Conservation (phyloP, 1,140 invertebrate genomes). For the Drosophila aff. region DNA sequence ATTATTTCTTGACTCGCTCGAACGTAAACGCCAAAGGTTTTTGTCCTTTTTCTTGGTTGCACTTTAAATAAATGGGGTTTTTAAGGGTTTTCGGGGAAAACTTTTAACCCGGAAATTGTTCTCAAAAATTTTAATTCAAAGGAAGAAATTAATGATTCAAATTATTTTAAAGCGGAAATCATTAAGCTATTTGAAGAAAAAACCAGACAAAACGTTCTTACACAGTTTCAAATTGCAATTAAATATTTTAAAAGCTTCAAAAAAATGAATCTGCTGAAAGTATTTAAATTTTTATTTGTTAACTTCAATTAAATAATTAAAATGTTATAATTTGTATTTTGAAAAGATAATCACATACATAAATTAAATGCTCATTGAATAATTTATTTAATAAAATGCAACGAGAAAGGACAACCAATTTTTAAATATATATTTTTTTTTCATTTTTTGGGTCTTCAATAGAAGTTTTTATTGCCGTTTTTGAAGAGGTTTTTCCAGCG, state of each 20-base stretch:
- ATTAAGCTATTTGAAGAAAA: neutral
- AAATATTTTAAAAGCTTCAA: neutral
- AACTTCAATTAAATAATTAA: neutral
- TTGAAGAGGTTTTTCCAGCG: neutral
- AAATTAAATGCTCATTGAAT: neutral
- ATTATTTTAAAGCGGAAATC: neutral
- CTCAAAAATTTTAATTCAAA: neutral
- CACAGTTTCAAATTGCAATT: neutral
- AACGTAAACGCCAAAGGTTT: slow-evolving; percentile 42
- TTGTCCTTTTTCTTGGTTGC: slow-evolving; percentile 31
- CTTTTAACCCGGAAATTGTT: neutral
- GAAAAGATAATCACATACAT: too few relatives aligned
- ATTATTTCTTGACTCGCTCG: slow-evolving; percentile 65
- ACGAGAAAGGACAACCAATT: too few relatives aligned
- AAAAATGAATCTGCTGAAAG: neutral
- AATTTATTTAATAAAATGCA: neutral
- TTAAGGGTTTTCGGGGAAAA: neutral
- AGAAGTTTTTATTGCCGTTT: neutral
- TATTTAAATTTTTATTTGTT: neutral
- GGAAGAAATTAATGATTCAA: neutral
- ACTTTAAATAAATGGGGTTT: slow-evolving; percentile 8
- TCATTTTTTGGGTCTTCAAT: neutral
- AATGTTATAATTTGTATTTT: too few relatives aligned
- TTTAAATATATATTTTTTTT: neutral
- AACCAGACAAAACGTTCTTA: fast-evolving